Evolutionary conservation across 2,888 invertebrate species (phyloP), one percentile per base, ranked within the genome.

Genomic region (Parapristionchus giblindavisi): DNA sequence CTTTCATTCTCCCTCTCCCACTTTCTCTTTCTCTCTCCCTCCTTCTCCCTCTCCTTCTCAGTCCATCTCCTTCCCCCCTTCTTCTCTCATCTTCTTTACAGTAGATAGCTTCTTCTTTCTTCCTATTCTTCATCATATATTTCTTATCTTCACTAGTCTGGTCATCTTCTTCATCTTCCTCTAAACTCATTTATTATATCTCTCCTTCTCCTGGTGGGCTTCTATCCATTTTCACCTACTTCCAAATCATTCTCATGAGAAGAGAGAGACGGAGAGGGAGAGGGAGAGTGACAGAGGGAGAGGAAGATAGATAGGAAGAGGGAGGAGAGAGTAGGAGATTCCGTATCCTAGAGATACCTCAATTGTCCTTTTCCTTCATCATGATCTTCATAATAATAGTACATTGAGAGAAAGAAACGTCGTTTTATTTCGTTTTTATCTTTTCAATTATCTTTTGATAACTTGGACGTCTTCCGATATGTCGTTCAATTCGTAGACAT

Each of bases 171-270:
- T 8, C 43, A 4, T 21, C 6, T 17, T 27, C n/a, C 29, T 29
- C 63, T 65, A 65, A 65, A 65, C 63, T 27, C 43, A 43, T 65
- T 65, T 65, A 43, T 65, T 29, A 65, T 65, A 65, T 61, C 8
- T 32, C 58, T 27, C 29, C 3, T 34, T 8, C 11, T 21, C 11
- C 17, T 38, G 5, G 27, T 0, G 63, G 40, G 14, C 24, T 24
- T 34, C 36, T n/a, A 32, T 4, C 4, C 52, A 6, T 38, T 24
- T 54, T 11, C 54, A 54, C 11, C 29, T 3, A 1, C 54, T n/a
- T 11, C 54, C 29, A 24, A 6, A 24, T 54, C 3, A 14, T 29
- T 21, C 29, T 2, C 29, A 24, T 29, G 58, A 58, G 6, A 3
- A 27, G 58, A 5, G 27, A 32, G 58, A 58, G 58, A 32, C 5